Base-by-base conservation (phyloP, 2,888 invertebrate species). In the Corbicula japonica region DNA sequence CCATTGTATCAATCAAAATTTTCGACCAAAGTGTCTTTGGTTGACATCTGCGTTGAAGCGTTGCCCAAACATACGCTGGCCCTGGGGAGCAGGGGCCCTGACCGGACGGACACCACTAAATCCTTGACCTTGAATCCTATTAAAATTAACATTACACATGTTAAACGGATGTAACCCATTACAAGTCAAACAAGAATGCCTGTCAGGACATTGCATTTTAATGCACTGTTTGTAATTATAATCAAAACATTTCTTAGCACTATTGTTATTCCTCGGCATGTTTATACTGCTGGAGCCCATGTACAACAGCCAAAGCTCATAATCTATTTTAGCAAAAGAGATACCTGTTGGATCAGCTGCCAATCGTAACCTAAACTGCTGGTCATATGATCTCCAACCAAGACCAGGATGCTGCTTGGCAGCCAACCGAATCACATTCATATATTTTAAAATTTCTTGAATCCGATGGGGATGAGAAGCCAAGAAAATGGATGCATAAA, bases 361-460 rank as follows among this genome's bases (percentile, higher is more conserved):
- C 15, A 46, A 32, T 5, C 46, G 23, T 3, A 62, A 15, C n/a
- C 62, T 26, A 28, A 62, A 62, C 26, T 62, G 62, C n/a, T 28
- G 15, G 34, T 69, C 69, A 52, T 69, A 69, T 6, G 2, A 38
- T 8, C 52, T 12, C 44, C 69, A 69, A 18, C 35, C 30, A 32
- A 23, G n/a, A 26, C 28, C 30, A 28, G 28, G 3, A 26, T 54
- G 54, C 8, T 38, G 41, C 34, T 23, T 38, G 21, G 48, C 32
- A 2, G 34, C 69, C 30, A 28, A 30, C 10, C 69, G 44, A 12
- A 58, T 58, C 32, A 35, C 28, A 1, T n/a, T 26, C 28, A 69
- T 46, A 32, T 69, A 58, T 26, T 58, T 56, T 2, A 69, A 46
- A 15, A 69, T 28, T 3, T 46, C 69, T 18, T 69, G 58, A 1